phyloP scores from a whole-genome alignment of 1,140 invertebrate species.

The Zaprionus inermis region DNA sequence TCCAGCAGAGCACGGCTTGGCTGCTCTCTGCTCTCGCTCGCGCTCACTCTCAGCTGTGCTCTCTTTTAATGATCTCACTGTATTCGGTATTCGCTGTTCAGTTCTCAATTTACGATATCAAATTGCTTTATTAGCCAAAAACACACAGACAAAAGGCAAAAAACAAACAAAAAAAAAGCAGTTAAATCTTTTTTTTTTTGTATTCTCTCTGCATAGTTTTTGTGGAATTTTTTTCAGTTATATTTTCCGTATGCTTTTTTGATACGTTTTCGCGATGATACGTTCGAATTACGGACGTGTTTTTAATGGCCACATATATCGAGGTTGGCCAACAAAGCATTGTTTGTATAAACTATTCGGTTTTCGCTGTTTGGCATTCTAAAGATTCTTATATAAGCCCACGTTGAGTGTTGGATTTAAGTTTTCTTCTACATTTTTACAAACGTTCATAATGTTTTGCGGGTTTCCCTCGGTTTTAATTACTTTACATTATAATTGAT shows the following conservation, averaged over 20 bases:
- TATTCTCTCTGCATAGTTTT: constrained; percentile 46
- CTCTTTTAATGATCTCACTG: constrained; percentile 71
- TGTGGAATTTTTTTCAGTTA: constrained; percentile 54
- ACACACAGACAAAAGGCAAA: constrained; percentile 34
- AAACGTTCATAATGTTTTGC: background rate
- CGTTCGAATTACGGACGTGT: constrained; percentile 57
- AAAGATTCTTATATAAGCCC: background rate
- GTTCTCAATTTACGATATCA: constrained; percentile 74
- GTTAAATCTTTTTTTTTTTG: constrained; percentile 57
- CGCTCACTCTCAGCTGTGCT: background rate
- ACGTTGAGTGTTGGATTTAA: background rate
- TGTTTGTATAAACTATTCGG: constrained; percentile 1
- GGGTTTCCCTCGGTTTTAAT: background rate
- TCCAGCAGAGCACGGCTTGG: constrained; percentile 61
- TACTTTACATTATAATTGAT: background rate
- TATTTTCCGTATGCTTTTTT: constrained; percentile 45
- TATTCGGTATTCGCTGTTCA: constrained; percentile 28
- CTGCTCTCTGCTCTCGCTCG: constrained; percentile 29
- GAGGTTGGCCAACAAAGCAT: constrained; percentile 54
- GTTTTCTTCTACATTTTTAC: background rate
- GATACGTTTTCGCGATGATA: constrained; percentile 45
- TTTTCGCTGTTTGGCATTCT: background rate
- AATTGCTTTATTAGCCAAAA: constrained; percentile 79
- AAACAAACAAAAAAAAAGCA: constrained; percentile 33
- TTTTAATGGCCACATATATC: constrained; percentile 40